Base-by-base conservation (phyloP, 2,113 vertebrate genomes). In the Cyprinodon variegatus region DNA sequence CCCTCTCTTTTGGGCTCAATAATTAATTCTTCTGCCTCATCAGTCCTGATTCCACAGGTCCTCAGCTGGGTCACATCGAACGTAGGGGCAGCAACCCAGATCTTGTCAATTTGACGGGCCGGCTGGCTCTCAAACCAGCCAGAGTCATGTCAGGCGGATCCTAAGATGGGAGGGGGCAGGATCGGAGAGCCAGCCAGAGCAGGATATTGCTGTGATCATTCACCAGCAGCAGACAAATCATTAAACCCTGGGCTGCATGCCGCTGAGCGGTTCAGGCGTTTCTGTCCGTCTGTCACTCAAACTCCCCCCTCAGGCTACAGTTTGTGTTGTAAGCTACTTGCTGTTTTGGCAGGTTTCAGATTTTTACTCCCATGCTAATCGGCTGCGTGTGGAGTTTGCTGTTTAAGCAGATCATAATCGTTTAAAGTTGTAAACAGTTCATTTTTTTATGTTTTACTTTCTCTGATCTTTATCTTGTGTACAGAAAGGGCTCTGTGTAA, bases 151-250 rank as follows among this genome's bases (percentile, higher is more conserved):
- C 86, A 87, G 77, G 41, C 61, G 66, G 83, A 78, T 72, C 88
- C 90, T 77, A 65, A 40, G 72, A 83, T 68, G 22, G 81, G 36
- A 72, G 77, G 77, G 14, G 81, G 64, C 39, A 6, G 78, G 20
- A 7, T 43, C 36, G 59, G 40, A 68, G 79, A 85, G 81, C 78
- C 50, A 68, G 91, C 85, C 77, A 77, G 77, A 82, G 78, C 90
- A 88, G 90, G 89, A 93, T 91, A 90, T 88, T 91, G 76, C 81
- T 84, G 71, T 84, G 88, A 89, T 89, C 83, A 82, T 90, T 90
- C 83, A 91, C 88, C 82, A 91, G 83, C 83, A 77, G 85, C 78
- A 87, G 90, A 90, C 85, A 82, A 91, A 92, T 92, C 86, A 90
- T 92, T 93, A 89, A 92, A 88, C 85, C 78, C 38, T 43, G 63